Evolutionary conservation across 2,888 invertebrate species (phyloP).

Genomic region (Hypsopygia costalis): DNA sequence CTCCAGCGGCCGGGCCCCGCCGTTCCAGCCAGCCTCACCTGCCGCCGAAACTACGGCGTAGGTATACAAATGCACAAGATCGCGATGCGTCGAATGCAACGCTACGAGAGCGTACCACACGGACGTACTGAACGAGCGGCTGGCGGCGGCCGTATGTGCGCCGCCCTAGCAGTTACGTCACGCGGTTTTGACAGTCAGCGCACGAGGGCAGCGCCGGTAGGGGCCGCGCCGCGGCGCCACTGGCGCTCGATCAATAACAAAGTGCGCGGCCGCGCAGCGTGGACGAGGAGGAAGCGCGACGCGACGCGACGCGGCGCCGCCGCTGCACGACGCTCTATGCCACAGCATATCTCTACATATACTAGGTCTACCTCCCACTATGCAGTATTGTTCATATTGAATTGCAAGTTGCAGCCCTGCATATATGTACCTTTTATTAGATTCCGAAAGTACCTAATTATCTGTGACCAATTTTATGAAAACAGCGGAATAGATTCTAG

Average conservation of each 20-base stretch:
- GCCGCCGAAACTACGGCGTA: conserved; percentile 43
- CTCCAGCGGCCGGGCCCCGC: conserved; percentile 47
- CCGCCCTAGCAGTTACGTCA: conserved; percentile 65
- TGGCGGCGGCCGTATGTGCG: conserved; percentile 60
- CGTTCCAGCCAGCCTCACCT: conserved; percentile 58
- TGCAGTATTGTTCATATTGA: too few species aligned
- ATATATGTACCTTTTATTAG: too few species aligned
- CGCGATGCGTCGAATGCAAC: conserved; percentile 34
- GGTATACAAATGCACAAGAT: conserved; percentile 36
- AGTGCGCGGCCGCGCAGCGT: conserved; percentile 15
- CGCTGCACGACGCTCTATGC: too few species aligned
- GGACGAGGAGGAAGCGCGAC: conserved; percentile 2
- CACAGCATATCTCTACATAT: too few species aligned
- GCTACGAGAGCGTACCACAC: conserved; percentile 35
- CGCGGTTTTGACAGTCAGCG: conserved; percentile 57
- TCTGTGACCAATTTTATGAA: too few species aligned
- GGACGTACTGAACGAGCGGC: conserved; percentile 59
- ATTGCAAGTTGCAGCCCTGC: too few species aligned
- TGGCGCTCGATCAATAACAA: conserved; percentile 40
- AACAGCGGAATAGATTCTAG: too few species aligned
- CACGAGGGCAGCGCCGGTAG: conserved; percentile 25
- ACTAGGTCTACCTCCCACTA: too few species aligned
- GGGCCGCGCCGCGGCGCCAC: conserved; percentile 48
- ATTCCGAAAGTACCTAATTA: too few species aligned
- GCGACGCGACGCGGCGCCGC: background rate